Evolutionary conservation across 2,797 vertebrate genomes (phyloP).

Genomic region (Gila robusta): DNA sequence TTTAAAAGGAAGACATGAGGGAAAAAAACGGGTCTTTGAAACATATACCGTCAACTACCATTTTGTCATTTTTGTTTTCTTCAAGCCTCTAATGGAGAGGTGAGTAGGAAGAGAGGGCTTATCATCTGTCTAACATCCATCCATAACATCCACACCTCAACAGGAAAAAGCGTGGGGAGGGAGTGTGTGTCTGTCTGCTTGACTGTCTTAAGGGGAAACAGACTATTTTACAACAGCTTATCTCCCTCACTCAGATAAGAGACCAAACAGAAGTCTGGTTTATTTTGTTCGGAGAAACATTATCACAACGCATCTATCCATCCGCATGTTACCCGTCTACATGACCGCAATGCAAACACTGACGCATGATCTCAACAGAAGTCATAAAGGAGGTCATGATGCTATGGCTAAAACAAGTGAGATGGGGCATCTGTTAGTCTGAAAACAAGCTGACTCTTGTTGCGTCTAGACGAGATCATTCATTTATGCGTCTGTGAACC

Average conservation of each 20-base stretch:
- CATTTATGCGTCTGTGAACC: constrained; percentile 44
- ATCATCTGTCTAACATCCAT: constrained; percentile 49
- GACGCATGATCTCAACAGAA: constrained; percentile 26
- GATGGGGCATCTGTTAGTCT: constrained; percentile 26
- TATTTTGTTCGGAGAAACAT: constrained; percentile 19
- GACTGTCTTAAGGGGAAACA: constrained; percentile 50
- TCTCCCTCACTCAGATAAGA: constrained; percentile 48
- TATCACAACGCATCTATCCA: constrained; percentile 39
- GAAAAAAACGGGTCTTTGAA: background rate
- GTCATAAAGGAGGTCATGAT: constrained; percentile 35
- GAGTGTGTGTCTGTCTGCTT: constrained; percentile 7
- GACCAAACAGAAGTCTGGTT: constrained; percentile 25
- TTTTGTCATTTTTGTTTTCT: constrained; percentile 10
- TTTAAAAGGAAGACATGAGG: background rate
- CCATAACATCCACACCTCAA: constrained; percentile 53
- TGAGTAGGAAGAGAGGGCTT: constrained; percentile 39
- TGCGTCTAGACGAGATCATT: constrained; percentile 53
- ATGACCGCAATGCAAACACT: constrained; percentile 28
- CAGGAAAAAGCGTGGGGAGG: constrained; percentile 43
- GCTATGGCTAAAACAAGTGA: constrained; percentile 27
- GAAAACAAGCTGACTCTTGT: constrained; percentile 52
- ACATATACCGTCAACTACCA: constrained; percentile 16
- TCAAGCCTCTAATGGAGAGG: constrained; percentile 40
- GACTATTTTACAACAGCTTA: constrained; percentile 52
- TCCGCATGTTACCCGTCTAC: constrained; percentile 35